Base-by-base conservation (phyloP, 2,113 vertebrate genomes). In the Orycteropus afer region DNA sequence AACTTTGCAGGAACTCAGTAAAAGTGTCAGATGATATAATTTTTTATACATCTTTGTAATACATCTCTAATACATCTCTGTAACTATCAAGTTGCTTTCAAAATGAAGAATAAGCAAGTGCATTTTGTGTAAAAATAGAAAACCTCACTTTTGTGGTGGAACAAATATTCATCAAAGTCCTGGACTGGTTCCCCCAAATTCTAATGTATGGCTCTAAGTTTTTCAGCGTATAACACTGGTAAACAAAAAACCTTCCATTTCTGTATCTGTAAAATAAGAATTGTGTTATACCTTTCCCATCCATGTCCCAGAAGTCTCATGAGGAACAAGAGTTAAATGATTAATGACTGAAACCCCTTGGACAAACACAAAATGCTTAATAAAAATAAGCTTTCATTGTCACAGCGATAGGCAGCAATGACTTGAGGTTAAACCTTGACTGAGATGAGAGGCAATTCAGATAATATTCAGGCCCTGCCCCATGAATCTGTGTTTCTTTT, bases 341-440 rank as follows among this genome's bases (percentile, higher is more conserved):
- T 97, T 96, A 96, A 97, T 97, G 94, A 93, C 92, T 14, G 51
- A 93, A 94, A 76, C 29, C 42, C 86, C 95, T 89, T 97, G 71
- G 85, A 83, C 32, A 97, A 96, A 97, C 90, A 97, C 37, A 55
- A 89, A 96, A 88, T 74, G 78, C 95, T 96, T 94, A 97, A 93
- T 93, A 96, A 96, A 97, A 97, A 95, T 96, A 97, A 94, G 86
- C 85, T 73, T 29, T 85, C 42, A 1, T 92, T 89, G 95, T 77
- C 87, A 61, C 65, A 78, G 49, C 51, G 81, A 82, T 92, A 86
- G 91, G 73, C 45, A 89, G 87, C 94, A 57, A 8, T 63, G 90
- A 88, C 76, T 93, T 87, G 86, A 96, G 92, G 92, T 78, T 92
- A 79, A 92, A 57, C 49, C 78, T 65, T 63, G 87, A 53, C 71